These are phyloP conservation scores for Himalopsyche anomala DNA, from an alignment of 2,888 invertebrate genomes.

Conservation along the genomic window DNA sequence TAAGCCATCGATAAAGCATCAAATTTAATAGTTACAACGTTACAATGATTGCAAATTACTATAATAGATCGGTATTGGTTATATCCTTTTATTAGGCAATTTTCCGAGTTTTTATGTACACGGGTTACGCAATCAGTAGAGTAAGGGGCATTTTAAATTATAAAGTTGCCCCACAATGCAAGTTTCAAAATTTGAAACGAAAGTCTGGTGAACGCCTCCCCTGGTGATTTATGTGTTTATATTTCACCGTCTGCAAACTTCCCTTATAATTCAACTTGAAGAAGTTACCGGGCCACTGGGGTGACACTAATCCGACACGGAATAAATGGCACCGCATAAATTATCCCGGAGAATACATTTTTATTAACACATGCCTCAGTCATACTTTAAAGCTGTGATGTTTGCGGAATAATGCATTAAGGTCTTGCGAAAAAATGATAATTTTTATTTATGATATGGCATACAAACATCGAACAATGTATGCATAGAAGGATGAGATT, in stretches of 20 bases:
- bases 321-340: conserved; percentile 7
- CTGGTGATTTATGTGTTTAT: conserved; percentile 34
- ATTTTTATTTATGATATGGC: too few relatives aligned
- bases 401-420: too few relatives aligned
- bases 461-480: too few relatives aligned
- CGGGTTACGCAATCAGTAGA: neutral
- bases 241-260: conserved; percentile 42
- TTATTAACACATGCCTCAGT: too few relatives aligned
- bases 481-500: too few relatives aligned
- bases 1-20: too few relatives aligned
- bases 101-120: conserved; percentile 12
- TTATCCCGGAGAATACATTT: neutral
- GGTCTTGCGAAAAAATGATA: too few relatives aligned
- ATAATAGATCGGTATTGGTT: too few relatives aligned
- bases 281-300: conserved; percentile 19
- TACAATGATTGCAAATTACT: too few relatives aligned
- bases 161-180: conserved; percentile 32
- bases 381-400: too few relatives aligned
- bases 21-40: too few relatives aligned
- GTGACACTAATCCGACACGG: neutral
- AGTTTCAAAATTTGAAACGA: conserved; percentile 40
- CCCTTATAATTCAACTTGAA: conserved; percentile 27
- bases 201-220: conserved; percentile 42
- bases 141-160: conserved; percentile 31
- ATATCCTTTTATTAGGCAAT: neutral